Conservation (phyloP, 2,888 invertebrate genomes). For the Melanostoma scalare region DNA sequence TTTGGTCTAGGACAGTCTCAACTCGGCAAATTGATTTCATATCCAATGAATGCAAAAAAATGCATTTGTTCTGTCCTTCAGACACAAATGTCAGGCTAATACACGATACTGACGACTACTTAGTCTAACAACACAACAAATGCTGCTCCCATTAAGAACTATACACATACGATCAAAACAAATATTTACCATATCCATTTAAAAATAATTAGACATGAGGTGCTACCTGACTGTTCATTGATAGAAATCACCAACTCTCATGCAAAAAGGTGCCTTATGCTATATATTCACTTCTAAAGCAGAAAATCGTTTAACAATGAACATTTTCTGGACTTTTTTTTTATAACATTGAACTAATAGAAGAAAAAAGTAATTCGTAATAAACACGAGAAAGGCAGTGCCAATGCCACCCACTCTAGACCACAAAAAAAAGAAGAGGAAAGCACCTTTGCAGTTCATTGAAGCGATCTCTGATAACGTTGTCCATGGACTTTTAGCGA, state of each 20-base stretch:
- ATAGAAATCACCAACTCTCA: constrained; percentile 37
- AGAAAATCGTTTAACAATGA: constrained; percentile 10
- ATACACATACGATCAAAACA: constrained; percentile 25
- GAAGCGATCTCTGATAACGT: constrained; percentile 68
- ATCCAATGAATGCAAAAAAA: too few relatives aligned
- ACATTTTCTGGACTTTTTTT: constrained; percentile 9
- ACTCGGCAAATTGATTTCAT: too few relatives aligned
- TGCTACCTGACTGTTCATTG: constrained; percentile 42
- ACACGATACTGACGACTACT: neutral
- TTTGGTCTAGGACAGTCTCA: too few relatives aligned
- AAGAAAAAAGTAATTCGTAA: constrained; percentile 34
- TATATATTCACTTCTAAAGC: neutral
- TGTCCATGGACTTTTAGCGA: constrained; percentile 42
- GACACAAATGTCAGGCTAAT: constrained; percentile 19
- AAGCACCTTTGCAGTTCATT: constrained; percentile 58
- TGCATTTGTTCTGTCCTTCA: neutral
- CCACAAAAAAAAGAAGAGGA: constrained; percentile 5
- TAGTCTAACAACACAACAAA: constrained; percentile 2
- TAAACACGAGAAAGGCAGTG: constrained; percentile 57
- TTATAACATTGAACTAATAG: constrained; percentile 12
- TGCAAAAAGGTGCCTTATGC: neutral
- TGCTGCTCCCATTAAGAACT: constrained; percentile 8
- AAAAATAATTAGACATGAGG: constrained; percentile 56
- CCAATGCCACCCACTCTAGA: constrained; percentile 25
- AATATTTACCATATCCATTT: constrained; percentile 58